Evolutionary conservation across 37 sponge, comb jelly and placozoan species (phyloP).

Genomic region (Mnemiopsis leidyi): DNA sequence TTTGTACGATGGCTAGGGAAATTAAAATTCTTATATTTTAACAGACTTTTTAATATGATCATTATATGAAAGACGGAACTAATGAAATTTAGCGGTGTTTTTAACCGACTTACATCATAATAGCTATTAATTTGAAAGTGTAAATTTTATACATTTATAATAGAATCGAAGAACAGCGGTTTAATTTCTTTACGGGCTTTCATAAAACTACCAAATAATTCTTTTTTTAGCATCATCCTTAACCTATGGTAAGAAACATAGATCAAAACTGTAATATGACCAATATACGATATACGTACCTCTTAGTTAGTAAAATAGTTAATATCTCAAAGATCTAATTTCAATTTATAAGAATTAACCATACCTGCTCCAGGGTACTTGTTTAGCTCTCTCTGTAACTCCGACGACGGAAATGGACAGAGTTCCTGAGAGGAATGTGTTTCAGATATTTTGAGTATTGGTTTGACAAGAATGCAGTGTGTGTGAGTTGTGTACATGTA

Average conservation of each 20-base stretch:
- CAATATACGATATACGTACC: no score
- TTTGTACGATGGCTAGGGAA: slow-evolving; percentile 34
- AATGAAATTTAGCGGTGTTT: background rate
- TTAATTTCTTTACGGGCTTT: background rate
- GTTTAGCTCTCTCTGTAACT: background rate
- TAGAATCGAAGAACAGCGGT: background rate
- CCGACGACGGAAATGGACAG: slow-evolving; percentile 8
- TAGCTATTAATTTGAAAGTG: background rate
- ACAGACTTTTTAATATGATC: slow-evolving; percentile 22
- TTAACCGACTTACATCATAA: background rate
- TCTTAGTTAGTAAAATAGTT: no score
- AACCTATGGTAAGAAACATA: no score
- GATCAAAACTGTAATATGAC: no score
- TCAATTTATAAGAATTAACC: no score
- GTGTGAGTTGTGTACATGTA: no score
- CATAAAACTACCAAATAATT: no score
- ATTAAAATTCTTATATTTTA: slow-evolving; percentile 20
- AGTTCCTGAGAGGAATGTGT: background rate
- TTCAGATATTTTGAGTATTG: background rate
- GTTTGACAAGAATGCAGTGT: no score
- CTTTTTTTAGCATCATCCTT: no score
- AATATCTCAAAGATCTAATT: no score
- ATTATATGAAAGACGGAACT: background rate
- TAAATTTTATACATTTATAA: background rate
- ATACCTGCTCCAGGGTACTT: slow-evolving; percentile 19